These are phyloP conservation scores for Fragum sueziense DNA, from an alignment of 2,888 invertebrate genomes.

Conservation along the genomic window DNA sequence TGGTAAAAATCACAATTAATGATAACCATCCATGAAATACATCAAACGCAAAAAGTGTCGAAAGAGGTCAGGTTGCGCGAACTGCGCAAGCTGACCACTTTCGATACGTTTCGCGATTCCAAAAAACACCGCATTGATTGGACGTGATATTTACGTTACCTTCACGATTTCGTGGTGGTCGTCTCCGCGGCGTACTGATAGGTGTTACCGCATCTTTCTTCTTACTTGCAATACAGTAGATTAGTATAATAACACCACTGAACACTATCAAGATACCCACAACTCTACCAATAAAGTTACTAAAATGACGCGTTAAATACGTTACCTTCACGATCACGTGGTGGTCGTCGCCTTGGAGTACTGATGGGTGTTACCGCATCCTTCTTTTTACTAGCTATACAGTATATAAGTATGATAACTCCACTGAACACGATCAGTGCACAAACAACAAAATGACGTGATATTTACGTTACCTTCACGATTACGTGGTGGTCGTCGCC, in stretches of 20 bases:
- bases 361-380: constrained; percentile 39
- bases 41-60: too few relatives aligned
- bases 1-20: too few relatives aligned
- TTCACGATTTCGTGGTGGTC: neutral
- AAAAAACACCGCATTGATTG: neutral
- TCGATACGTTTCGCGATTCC: neutral
- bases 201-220: constrained; percentile 44
- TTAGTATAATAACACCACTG: constrained; percentile 29
- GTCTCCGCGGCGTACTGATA: constrained; percentile 28
- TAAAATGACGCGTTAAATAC: too few relatives aligned
- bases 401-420: constrained; percentile 34
- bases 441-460: constrained; percentile 43
- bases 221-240: constrained; percentile 42
- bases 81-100: neutral
- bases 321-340: constrained; percentile 4
- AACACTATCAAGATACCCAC: constrained; percentile 47
- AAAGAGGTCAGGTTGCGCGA: neutral
- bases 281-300: constrained; percentile 39
- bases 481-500: constrained; percentile 13
- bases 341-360: constrained; percentile 24
- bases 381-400: constrained; percentile 46
- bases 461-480: constrained; percentile 23
- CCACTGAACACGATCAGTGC: constrained; percentile 40
- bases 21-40: too few relatives aligned
- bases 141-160: too few relatives aligned